Conservation (phyloP, 2,888 invertebrate species). For the Dascillus cervinus region DNA sequence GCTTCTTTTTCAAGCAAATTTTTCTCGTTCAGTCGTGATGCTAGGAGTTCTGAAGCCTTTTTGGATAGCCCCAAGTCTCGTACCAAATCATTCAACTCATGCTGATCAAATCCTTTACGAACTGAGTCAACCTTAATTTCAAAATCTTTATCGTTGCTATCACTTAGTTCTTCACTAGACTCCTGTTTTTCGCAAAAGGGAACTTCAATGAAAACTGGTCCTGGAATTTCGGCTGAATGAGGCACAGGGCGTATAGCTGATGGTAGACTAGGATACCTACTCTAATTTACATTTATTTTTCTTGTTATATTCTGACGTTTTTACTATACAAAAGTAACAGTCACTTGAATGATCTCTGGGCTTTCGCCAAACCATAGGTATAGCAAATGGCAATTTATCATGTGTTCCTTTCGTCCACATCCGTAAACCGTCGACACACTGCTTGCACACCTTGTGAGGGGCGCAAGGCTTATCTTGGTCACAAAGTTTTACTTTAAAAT, state of each 20-base stretch:
- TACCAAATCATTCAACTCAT: slow-evolving; percentile 1
- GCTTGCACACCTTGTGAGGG: background rate
- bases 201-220: background rate
- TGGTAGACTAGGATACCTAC: slow-evolving; percentile 2
- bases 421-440: too few relatives aligned
- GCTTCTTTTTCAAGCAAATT: slow-evolving; percentile 1
- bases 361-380: too few relatives aligned
- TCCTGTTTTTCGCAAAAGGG: background rate
- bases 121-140: too few relatives aligned
- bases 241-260: slow-evolving; percentile 4
- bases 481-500: too few relatives aligned
- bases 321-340: background rate
- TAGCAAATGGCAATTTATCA: background rate
- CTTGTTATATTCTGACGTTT: slow-evolving; percentile 2
- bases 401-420: background rate
- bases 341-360: background rate
- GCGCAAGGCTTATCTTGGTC: background rate
- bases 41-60: slow-evolving; percentile 1
- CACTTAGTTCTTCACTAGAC: too few relatives aligned
- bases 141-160: too few relatives aligned
- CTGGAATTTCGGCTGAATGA: too few relatives aligned
- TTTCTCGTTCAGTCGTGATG: background rate
- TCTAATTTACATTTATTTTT: slow-evolving; percentile 1
- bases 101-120: too few relatives aligned
- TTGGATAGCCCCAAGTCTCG: too few relatives aligned